Base-by-base conservation (phyloP, 37 sponge, comb jelly and placozoan species). In the Bolinopsis microptera region DNA sequence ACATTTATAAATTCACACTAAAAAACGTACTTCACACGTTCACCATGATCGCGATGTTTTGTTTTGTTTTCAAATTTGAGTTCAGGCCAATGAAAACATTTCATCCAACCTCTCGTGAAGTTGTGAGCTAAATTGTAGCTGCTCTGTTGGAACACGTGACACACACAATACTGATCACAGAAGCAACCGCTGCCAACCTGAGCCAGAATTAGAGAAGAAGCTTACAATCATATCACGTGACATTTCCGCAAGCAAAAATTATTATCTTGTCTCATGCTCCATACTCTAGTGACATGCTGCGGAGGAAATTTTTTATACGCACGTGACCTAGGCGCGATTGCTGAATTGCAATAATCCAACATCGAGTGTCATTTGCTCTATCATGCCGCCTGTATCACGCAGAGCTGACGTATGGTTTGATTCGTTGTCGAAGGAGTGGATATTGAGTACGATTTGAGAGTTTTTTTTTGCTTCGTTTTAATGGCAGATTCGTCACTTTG, bases 181-280 rank as follows among this genome's bases (percentile, higher is more conserved):
- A 13, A n/a, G n/a, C n/a, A 48, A 48, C 13, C 61, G 61, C 61
- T 48, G 61, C 61, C 61, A 48, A 48, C 61, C 61, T 18, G 61
- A 48, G 61, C 61, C 61, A 48, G 61, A 48, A 48, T 48, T 13
- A 48, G 61, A 48, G 61, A 48, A 48, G 61, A 48, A 48, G 61
- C 61, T 48, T 48, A 70, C 74, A 70, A 28, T 70, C 5, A n/a
- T 1, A 77, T 9, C 80, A 77, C 80, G 80, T 77, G 80, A 77
- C 80, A 13, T 35, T 35, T 32, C 80, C 33, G 32, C 80, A 77
- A 77, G 80, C 80, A 77, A 32, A 77, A 77, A 77, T 77, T 32
- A 77, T 77, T 77, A 77, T 48, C 61, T 48, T 48, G 61, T 48
- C 61, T 48, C 61, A 48, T 48, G 61, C 61, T 48, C 9, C 61